Conservation (phyloP, 2,113 vertebrate species). For the Cololabis saira region DNA sequence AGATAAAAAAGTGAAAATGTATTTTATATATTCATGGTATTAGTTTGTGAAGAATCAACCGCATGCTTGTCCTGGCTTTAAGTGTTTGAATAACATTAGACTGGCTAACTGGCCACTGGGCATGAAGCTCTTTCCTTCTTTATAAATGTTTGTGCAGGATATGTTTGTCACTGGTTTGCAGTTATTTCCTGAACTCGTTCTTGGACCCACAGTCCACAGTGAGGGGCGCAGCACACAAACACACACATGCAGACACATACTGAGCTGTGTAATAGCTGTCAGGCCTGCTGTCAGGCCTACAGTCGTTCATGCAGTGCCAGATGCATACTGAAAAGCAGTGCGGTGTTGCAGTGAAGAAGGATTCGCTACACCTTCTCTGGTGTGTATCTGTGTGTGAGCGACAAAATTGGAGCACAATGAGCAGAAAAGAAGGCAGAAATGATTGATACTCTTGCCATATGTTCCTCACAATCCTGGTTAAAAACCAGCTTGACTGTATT, state of each 20-base stretch:
- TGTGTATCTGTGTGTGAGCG: conserved; percentile 25
- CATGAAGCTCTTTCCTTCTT: background rate
- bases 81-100: conserved; percentile 62
- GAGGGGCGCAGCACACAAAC: conserved; percentile 13
- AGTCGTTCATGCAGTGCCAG: conserved; percentile 41
- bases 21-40: conserved; percentile 1
- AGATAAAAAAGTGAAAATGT: conserved; percentile 22
- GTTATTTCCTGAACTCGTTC: conserved; percentile 47
- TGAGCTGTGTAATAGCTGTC: conserved; percentile 67
- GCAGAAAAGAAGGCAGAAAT: conserved; percentile 22
- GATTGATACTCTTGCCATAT: conserved; percentile 59
- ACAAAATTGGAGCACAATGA: background rate
- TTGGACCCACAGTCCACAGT: conserved; percentile 54
- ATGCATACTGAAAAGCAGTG: conserved; percentile 70
- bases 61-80: conserved; percentile 33
- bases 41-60: conserved; percentile 36
- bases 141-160: conserved; percentile 3
- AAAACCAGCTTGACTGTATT: conserved; percentile 28
- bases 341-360: conserved; percentile 64
- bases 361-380: conserved; percentile 48
- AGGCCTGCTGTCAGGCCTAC: conserved; percentile 63
- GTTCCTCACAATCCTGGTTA: conserved; percentile 50
- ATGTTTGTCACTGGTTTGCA: conserved; percentile 55
- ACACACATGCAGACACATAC: conserved; percentile 41
- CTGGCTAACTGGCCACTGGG: conserved; percentile 56